Evolutionary conservation across 1,140 invertebrate species (phyloP), one percentile per base, ranked within the genome.

Genomic region (Olivierus martensii): DNA sequence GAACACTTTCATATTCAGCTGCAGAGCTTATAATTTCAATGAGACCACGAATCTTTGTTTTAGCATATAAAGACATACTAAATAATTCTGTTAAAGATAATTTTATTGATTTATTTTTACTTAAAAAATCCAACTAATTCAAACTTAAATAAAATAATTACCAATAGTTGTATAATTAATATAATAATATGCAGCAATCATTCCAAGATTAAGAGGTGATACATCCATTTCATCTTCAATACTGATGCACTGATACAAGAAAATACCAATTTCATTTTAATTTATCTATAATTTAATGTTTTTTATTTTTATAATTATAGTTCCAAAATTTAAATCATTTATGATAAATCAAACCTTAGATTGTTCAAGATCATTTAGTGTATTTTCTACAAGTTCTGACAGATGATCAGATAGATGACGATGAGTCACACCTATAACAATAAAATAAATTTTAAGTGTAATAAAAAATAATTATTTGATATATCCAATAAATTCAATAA

Each of bases 161-260:
- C 28, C 28, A 57, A 99, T 99, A 0, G 96, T 99, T 0, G 93
- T 95, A 62, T 99, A 99, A 71, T 98, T 97, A 59, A 99, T 99
- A 67, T 99, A 99, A 69, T 99, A 99, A 69, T 99, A 99, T 0
- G 94, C 92, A 2, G 95, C 94, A 69, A 99, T 99, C 92, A 99
- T 99, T 55, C 96, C 96, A 65, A 99, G 73, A 74, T 99, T 99
- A 1, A 99, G 73, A 0, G 95, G 89, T 45, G 87, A 75, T 0
- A 88, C 87, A 67, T 99, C 93, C 80, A 99, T 93, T 56, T 99
- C 95, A 61, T 99, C 93, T 69, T 98, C 93, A 10, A 99, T 82
- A 44, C 86, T 86, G 53, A 99, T 96, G 67, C 96, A 99, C 69
- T 28, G 28, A n/a, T n/a, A n/a, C n/a, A n/a, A n/a, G n/a, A 28